These are phyloP conservation scores for Epizoanthus stellaris DNA, from an alignment of 92 coral and sea anemone genomes.

Conservation along the genomic window DNA sequence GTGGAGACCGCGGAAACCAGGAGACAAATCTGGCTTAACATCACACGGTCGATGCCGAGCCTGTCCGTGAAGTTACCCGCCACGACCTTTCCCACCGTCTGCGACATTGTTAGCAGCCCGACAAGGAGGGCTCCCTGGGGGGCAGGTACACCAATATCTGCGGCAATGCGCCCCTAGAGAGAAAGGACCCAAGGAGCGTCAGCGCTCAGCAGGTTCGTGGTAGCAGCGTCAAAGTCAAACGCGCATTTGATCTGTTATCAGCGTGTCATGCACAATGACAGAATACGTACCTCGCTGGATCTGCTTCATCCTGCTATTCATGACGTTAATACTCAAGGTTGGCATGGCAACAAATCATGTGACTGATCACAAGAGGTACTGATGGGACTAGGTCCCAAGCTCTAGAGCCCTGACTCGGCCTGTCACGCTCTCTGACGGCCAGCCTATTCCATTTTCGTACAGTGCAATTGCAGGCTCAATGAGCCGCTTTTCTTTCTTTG, in stretches of 20 bases:
- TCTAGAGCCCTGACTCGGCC: conserved; percentile 19
- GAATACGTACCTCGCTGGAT: conserved; percentile 31
- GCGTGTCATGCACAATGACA: conserved; percentile 29
- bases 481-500: conserved; percentile 62
- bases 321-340: conserved; percentile 45
- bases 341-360: conserved; percentile 50
- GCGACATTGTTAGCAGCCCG: conserved; percentile 80
- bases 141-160: conserved; percentile 69
- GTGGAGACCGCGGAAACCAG: conserved; percentile 81
- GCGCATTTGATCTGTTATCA: conserved; percentile 25
- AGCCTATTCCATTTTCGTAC: conserved; percentile 51
- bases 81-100: conserved; percentile 82
- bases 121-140: conserved; percentile 85
- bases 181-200: not conserved
- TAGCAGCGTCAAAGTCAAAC: conserved; percentile 34
- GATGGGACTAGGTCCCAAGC: conserved; percentile 41
- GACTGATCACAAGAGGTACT: conserved; percentile 39
- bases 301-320: conserved; percentile 38
- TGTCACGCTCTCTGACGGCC: conserved; percentile 40
- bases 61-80: conserved; percentile 81
- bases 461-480: conserved; percentile 59
- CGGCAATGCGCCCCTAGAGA: conserved; percentile 82
- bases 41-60: conserved; percentile 70
- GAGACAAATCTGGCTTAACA: conserved; percentile 68
- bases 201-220: not conserved